Base-by-base conservation (phyloP, 2,888 invertebrate genomes). In the Dioctria linearis region DNA sequence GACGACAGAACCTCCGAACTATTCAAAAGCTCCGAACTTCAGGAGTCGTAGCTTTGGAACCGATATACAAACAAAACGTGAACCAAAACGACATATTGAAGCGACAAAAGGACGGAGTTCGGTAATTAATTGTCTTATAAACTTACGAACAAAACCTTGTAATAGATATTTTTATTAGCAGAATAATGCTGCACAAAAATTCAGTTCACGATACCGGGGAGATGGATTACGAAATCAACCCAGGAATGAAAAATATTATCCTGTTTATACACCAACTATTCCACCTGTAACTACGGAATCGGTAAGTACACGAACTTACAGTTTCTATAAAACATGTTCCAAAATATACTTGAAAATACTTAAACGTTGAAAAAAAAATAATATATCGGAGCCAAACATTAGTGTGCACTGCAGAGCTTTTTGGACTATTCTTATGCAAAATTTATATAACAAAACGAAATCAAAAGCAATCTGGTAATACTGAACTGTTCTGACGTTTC, bases 251-350 rank as follows among this genome's bases (percentile, higher is more conserved):
- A 67, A 80, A 57, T 5, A 61, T 37, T 82, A 83, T 40, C 85
- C 84, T 5, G 82, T 84, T 4, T 85, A 85, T 51, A 83, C 83
- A 9, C 85, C 85, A 59, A 85, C 85, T n/a, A 83, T 85, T 13
- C 85, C 85, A n/a, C 82, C 85, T 5, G 79, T 85, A 4, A 84
- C 85, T 5, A 84, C 84, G 25, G 84, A 85, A 67, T 67, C 85
- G 80, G 85, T 85, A 84, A 84, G 85, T 84, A 3, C 5, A 46
- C 13, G 6, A n/a, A 54, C 0, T 25, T 11, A 57, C 5, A 54
- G 8, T 9, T 42, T 73, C 37, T 79, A 75, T 82, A 83, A 81
- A 80, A 6, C 49, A 11, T 11, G 8, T 54, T 54, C 3, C 6
- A 54, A 54, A n/a, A 25, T 25, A 25, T 25, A 54, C 54, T 11